A percentile compares a stretch with the other conserved stretches of the same genome.
Conservation (phyloP, 2,113 vertebrate species). For the Strix aluco region DNA sequence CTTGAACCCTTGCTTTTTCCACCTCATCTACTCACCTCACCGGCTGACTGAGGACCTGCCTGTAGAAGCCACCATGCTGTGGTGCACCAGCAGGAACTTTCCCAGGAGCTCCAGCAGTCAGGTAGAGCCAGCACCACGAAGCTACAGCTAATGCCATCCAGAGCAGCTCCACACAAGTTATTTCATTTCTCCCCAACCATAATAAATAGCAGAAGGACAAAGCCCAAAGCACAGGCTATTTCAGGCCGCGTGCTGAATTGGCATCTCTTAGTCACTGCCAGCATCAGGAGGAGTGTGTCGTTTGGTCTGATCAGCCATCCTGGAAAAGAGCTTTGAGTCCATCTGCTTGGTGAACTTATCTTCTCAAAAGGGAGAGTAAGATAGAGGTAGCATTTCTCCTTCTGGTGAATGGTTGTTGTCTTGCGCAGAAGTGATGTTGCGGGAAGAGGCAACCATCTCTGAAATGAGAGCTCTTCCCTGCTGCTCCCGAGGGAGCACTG, state of each 20-base stretch:
- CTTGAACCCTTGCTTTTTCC: background rate
- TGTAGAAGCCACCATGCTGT: background rate
- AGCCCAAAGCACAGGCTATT: background rate
- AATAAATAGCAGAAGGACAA: background rate
- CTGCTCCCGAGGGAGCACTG: fast-evolving
- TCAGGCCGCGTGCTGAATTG: background rate
- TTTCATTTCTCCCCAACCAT: background rate
- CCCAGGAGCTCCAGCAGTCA: background rate
- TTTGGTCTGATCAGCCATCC: background rate
- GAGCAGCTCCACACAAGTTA: background rate
- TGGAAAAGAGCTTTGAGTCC: conserved; percentile 72
- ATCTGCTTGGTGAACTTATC: conserved; percentile 42
- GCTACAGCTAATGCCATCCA: background rate
- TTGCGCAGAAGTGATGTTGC: background rate
- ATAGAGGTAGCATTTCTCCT: background rate
- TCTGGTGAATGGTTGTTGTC: background rate
- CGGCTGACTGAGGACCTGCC: background rate
- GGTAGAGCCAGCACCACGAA: background rate
- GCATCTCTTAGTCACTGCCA: background rate
- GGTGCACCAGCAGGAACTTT: background rate
- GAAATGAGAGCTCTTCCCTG: background rate
- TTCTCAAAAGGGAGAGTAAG: conserved; percentile 76
- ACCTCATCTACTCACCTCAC: background rate
- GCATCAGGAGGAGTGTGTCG: background rate
- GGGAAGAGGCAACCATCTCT: background rate